Evolutionary conservation across 2,113 vertebrate genomes (phyloP).

Genomic region (Arenaria interpres): DNA sequence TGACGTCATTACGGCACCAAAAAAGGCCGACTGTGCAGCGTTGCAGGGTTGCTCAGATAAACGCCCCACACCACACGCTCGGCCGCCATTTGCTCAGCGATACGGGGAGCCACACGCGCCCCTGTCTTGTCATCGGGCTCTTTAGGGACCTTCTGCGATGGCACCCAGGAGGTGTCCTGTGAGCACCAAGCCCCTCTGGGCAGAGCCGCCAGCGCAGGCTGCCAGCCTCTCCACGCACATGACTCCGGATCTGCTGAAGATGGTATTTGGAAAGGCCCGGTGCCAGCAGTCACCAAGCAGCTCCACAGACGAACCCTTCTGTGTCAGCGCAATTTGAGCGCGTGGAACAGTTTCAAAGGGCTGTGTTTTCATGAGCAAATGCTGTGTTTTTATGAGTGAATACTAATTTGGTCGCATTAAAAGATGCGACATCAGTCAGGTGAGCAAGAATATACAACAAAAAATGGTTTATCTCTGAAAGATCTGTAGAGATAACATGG

Average conservation of each 20-base stretch:
- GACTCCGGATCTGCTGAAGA: conserved; percentile 9
- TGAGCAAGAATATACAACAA: neutral
- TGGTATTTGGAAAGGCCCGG: neutral
- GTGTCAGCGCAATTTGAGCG: conserved; percentile 12
- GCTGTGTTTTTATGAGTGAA: neutral
- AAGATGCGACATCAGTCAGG: neutral
- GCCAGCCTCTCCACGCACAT: neutral
- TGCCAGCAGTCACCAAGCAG: conserved; percentile 40
- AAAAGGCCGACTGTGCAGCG: neutral
- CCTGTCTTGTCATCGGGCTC: neutral
- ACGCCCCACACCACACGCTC: neutral
- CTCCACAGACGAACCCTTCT: neutral
- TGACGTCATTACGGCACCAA: neutral
- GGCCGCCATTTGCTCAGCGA: fast-evolving
- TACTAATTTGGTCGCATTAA: neutral
- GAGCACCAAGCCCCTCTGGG: neutral
- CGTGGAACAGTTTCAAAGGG: neutral
- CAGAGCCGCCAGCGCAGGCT: neutral
- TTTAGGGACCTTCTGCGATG: neutral
- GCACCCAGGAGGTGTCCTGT: fast-evolving
- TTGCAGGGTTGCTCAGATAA: neutral
- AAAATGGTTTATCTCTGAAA: neutral
- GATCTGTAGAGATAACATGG: neutral
- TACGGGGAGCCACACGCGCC: neutral
- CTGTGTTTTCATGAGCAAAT: neutral